Conservation (phyloP, 2,888 invertebrate genomes). For the Thereva nobilitata region DNA sequence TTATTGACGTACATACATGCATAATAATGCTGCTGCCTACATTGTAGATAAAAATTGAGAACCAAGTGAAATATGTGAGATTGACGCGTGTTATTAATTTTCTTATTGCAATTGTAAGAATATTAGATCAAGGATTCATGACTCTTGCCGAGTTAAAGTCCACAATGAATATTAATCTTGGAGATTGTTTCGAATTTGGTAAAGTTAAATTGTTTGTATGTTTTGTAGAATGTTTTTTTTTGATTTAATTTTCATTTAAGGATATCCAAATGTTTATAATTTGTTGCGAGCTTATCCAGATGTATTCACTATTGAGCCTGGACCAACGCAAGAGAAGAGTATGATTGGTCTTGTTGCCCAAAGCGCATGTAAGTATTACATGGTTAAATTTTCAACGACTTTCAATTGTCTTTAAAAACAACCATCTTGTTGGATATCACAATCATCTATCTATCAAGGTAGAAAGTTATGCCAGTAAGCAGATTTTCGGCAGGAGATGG, state of each 20-base stretch:
- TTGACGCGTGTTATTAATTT: conserved; percentile 53
- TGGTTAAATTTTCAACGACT: conserved; percentile 1
- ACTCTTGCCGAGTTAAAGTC: conserved; percentile 53
- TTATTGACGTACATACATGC: background rate
- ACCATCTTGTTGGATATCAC: too few species aligned
- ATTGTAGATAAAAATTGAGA: conserved; percentile 48
- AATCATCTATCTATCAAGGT: too few species aligned
- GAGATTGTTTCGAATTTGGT: conserved; percentile 53
- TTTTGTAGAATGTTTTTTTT: background rate
- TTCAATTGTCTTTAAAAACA: too few species aligned
- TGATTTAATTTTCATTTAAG: conserved; percentile 36
- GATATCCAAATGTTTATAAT: conserved; percentile 54
- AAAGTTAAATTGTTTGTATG: conserved; percentile 4
- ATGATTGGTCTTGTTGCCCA: conserved; percentile 50
- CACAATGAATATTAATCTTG: conserved; percentile 49
- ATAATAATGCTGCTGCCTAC: too few species aligned
- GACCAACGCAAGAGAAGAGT: conserved; percentile 51
- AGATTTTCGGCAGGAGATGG: too few species aligned
- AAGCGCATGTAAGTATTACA: conserved; percentile 50
- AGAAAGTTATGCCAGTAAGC: too few species aligned
- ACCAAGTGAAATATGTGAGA: conserved; percentile 48
- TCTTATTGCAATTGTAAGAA: conserved; percentile 50
- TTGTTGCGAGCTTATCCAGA: conserved; percentile 54
- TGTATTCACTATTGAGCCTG: conserved; percentile 51
- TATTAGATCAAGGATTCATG: conserved; percentile 51